Evolutionary conservation across 2,113 vertebrate species (phyloP), one percentile per base, ranked within the genome.

Genomic region (Platysteira castanea): DNA sequence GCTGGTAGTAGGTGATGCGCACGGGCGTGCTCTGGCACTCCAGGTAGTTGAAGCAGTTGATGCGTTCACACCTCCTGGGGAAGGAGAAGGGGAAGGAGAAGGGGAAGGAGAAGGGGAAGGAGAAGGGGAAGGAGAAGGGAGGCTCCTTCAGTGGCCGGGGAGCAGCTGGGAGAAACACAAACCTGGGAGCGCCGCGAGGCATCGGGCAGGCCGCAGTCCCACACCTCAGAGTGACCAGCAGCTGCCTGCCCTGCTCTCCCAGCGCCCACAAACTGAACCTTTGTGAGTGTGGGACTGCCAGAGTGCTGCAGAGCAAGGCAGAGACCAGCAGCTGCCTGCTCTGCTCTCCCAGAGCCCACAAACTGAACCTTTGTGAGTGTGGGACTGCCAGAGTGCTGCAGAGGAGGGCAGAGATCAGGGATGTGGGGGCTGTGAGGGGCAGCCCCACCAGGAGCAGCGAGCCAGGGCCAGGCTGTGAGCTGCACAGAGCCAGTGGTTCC

Each of bases 1-100:
- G 98, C 92, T 99, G 99, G 96, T 99, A 99, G 93, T 99, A 98
- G 1, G 99, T 99, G 96, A 99, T 99, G 71, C 98, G 97, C 31
- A 98, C 80, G 0, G 99, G 99, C 0, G 98, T 98, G 79, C 92
- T 98, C 94, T 99, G 99, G 94, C 99, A 99, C 84, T 99, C 99
- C 59, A 98, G 21, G 30, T 98, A 98, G 94, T 98, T 99, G 10
- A 98, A 98, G 93, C 99, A 99, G 35, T 84, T 96, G 46, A 96
- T 94, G 28, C 99, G 97, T 94, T 99, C 99, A 13, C 99, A 99
- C 95, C 98, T 98, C 96, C 99, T 99, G 90, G 11, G 87, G 78
- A 59, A 67, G 13, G n/a, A 87, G 53, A 79, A 60, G 75, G 1
- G 37, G n/a, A n/a, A n/a, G n/a, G n/a, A n/a, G n/a, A n/a, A n/a